Evolutionary conservation across 2,113 vertebrate species (phyloP).

Genomic region (Isichthys henryi): DNA sequence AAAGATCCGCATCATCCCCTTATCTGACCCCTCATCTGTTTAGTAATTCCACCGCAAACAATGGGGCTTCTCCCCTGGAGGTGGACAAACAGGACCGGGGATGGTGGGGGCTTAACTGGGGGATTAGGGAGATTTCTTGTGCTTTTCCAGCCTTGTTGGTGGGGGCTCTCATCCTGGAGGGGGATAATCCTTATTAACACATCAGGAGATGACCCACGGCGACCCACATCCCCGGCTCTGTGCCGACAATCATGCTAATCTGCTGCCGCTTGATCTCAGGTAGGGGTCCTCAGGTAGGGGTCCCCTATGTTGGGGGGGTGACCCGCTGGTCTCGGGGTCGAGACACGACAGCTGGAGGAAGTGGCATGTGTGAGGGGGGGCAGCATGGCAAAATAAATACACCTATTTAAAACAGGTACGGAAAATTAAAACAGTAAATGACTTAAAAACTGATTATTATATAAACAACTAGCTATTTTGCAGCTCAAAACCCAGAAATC

Average conservation of each 20-base stretch:
- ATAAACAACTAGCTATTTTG: background rate
- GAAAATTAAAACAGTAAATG: background rate
- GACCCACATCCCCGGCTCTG: slow-evolving; percentile 64
- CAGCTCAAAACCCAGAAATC: background rate
- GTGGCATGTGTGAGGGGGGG: fast-evolving
- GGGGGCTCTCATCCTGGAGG: slow-evolving; percentile 40
- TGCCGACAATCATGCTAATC: slow-evolving; percentile 64
- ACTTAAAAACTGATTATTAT: background rate
- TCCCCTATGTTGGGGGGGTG: background rate
- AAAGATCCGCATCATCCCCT: slow-evolving; percentile 34
- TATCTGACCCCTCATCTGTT: slow-evolving; percentile 53
- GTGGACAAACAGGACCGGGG: slow-evolving; percentile 53
- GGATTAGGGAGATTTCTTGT: slow-evolving; percentile 66
- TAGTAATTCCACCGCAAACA: slow-evolving; percentile 62
- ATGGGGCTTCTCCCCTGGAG: slow-evolving; percentile 58
- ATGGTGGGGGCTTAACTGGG: slow-evolving; percentile 40
- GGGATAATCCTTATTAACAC: slow-evolving; percentile 63
- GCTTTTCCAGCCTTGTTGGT: slow-evolving; percentile 56
- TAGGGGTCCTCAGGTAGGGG: background rate
- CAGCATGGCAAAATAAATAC: background rate
- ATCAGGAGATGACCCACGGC: slow-evolving; percentile 61
- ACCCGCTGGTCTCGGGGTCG: background rate
- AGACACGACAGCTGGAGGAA: background rate
- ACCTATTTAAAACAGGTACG: background rate
- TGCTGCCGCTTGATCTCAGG: slow-evolving; percentile 19